Evolutionary conservation across 1,140 invertebrate genomes (phyloP).

Genomic region (Drosophila hydei): DNA sequence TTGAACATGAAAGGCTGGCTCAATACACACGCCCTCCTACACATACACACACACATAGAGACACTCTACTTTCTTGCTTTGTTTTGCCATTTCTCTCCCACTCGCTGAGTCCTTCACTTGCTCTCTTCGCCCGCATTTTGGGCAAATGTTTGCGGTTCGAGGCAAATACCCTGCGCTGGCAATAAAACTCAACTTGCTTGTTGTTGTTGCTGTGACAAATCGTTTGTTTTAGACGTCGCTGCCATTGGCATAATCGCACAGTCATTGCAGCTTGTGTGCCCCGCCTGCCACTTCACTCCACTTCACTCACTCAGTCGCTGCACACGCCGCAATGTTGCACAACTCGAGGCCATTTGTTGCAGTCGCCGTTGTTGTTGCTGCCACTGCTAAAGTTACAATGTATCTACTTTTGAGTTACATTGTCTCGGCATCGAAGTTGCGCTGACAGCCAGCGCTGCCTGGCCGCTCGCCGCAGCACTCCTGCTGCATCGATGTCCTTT

Average conservation of each 20-base stretch:
- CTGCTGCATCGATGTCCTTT: slow-evolving; percentile 22
- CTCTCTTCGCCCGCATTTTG: slow-evolving; percentile 28
- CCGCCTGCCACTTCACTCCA: neutral
- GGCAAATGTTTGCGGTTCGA: slow-evolving; percentile 70
- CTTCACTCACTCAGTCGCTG: neutral
- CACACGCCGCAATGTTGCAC: slow-evolving; percentile 51
- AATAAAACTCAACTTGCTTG: slow-evolving; percentile 65
- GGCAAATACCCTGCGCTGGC: slow-evolving; percentile 46
- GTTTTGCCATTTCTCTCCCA: neutral
- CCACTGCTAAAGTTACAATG: slow-evolving; percentile 53
- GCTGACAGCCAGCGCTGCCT: slow-evolving; percentile 64
- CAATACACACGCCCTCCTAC: neutral
- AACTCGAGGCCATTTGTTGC: slow-evolving; percentile 26
- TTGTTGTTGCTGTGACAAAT: slow-evolving; percentile 70
- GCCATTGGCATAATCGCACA: slow-evolving; percentile 78
- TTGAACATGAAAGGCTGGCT: slow-evolving; percentile 17
- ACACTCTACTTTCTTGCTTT: slow-evolving; percentile 3
- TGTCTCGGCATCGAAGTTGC: slow-evolving; percentile 74
- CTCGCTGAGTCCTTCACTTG: slow-evolving; percentile 6
- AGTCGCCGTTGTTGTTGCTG: slow-evolving; percentile 11
- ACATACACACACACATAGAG: neutral
- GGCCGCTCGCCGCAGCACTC: neutral
- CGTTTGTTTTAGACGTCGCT: slow-evolving; percentile 75
- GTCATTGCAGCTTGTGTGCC: slow-evolving; percentile 63
- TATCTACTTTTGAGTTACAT: slow-evolving; percentile 77